A percentile compares a stretch with the other conserved stretches of the same genome.
phyloP scores from a whole-genome alignment of 37 sponge, comb jelly and placozoan genomes.

The Mnemiopsis leidyi region DNA sequence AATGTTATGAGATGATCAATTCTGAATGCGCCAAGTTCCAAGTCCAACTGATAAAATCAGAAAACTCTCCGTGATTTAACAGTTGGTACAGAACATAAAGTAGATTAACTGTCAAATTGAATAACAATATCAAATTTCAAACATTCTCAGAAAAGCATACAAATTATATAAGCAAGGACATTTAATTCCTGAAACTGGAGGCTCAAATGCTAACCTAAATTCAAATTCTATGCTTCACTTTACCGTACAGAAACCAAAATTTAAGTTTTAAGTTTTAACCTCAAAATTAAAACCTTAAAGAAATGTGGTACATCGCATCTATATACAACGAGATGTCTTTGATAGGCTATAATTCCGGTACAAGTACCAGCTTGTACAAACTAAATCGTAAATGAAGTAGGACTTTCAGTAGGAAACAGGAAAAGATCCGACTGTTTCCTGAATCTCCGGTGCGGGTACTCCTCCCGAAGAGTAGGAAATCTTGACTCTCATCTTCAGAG shows the following conservation, averaged over 20 bases:
- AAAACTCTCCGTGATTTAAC: not conserved
- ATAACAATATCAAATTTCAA: not conserved
- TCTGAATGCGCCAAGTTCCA: not conserved
- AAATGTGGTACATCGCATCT: not conserved
- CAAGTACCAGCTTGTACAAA: not conserved
- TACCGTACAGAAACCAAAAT: not conserved
- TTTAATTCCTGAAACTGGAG: not conserved
- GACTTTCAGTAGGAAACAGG: not conserved
- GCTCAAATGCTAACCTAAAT: not conserved
- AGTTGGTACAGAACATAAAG: too few relatives aligned
- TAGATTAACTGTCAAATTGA: too few relatives aligned
- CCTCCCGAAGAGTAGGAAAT: conserved; percentile 5
- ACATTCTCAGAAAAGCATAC: not conserved
- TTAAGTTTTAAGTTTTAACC: not conserved
- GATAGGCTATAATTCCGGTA: not conserved
- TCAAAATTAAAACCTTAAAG: not conserved
- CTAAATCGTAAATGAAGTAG: not conserved
- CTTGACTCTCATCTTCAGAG: conserved; percentile 25
- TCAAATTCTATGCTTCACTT: too few relatives aligned
- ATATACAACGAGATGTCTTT: not conserved
- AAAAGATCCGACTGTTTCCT: not conserved
- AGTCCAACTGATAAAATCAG: not conserved
- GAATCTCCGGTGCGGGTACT: conserved; percentile 22
- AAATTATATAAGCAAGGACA: not conserved
- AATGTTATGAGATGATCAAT: not conserved